Evolutionary conservation across 2,888 invertebrate genomes (phyloP).

Genomic region (Drosophila merina): DNA sequence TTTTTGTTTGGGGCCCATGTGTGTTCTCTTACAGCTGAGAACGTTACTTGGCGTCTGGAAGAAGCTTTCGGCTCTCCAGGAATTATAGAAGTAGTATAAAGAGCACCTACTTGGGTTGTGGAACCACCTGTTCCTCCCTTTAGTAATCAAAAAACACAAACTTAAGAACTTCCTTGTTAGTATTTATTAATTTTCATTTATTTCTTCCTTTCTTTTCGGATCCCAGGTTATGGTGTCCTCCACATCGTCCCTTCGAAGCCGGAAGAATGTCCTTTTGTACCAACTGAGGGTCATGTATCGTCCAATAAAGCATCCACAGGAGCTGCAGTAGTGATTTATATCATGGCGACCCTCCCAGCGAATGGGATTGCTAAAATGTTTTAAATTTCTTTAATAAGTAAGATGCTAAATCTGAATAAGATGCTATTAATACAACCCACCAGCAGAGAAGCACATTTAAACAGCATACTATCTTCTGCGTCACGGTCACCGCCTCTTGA

Average conservation of each 20-base stretch:
- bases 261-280: constrained; percentile 79
- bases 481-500: constrained; percentile 65
- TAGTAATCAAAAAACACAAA: background rate
- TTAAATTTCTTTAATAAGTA: background rate
- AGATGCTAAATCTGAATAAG: background rate
- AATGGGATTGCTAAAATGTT: constrained; percentile 70
- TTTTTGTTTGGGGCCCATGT: constrained; percentile 1
- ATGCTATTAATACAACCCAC: constrained; percentile 52
- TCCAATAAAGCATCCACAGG: constrained; percentile 82
- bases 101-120: background rate
- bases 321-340: constrained; percentile 81
- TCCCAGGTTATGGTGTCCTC: constrained; percentile 75
- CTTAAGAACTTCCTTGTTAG: constrained; percentile 7
- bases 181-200: constrained; percentile 71
- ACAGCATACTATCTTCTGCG: constrained; percentile 67
- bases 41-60: constrained; percentile 9
- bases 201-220: constrained; percentile 73
- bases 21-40: constrained; percentile 23
- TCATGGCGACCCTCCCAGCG: constrained; percentile 79
- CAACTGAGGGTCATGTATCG: constrained; percentile 80
- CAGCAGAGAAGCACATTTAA: constrained; percentile 78
- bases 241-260: constrained; percentile 73
- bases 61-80: constrained; percentile 36
- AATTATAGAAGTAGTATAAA: constrained; percentile 3
- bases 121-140: constrained; percentile 16